Evolutionary conservation across 2,113 vertebrate species (phyloP).

Genomic region (Apodemus sylvaticus): DNA sequence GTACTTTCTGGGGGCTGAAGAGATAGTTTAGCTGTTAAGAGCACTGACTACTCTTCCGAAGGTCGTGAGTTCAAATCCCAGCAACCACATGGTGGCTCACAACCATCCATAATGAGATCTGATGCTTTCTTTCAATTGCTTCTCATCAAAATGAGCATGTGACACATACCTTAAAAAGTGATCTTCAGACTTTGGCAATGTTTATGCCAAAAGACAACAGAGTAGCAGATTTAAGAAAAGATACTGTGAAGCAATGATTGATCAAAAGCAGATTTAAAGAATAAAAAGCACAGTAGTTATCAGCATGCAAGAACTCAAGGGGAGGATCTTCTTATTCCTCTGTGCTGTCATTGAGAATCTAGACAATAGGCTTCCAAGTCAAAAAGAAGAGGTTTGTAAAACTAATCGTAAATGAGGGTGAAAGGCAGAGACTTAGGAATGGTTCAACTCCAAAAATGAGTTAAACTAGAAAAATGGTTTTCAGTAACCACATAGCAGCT

Average conservation of each 20-base stretch:
- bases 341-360: neutral
- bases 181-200: neutral
- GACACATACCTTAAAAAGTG: neutral
- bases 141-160: slow-evolving; percentile 13
- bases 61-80: too few species aligned
- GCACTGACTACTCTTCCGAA: too few species aligned
- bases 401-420: neutral
- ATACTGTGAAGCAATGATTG: neutral
- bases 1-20: too few species aligned
- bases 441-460: neutral
- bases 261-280: neutral
- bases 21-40: too few species aligned
- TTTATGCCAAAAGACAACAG: neutral
- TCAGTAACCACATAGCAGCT: slow-evolving; percentile 3
- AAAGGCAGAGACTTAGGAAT: neutral
- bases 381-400: neutral
- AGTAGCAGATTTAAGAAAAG: slow-evolving; percentile 14
- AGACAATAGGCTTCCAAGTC: neutral
- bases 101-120: too few species aligned
- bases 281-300: slow-evolving; percentile 17
- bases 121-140: neutral
- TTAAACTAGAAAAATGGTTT: neutral
- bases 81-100: too few species aligned
- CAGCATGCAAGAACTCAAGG: slow-evolving; percentile 3
- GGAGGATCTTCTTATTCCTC: neutral